Evolutionary conservation across 2,113 vertebrate species (phyloP), one percentile per base, ranked within the genome.

Genomic region (Tautogolabrus adspersus): DNA sequence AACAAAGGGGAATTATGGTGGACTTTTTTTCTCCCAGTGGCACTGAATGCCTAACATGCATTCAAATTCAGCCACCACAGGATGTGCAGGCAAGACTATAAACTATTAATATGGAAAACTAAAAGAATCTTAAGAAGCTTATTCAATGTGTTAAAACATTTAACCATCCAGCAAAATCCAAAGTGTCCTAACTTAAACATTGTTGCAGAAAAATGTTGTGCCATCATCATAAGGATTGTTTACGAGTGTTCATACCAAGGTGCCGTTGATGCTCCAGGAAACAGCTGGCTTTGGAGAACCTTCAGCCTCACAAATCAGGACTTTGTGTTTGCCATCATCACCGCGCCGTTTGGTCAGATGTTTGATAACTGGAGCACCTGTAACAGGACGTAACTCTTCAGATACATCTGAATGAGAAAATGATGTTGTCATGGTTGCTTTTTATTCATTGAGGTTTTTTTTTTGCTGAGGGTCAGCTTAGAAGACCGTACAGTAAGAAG

Each of bases 221-320:
- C 47, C 23, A 71, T 40, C 10, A 46, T 16, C 49, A 71, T 34
- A 5, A 71, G 8, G 18, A 2, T 5, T 52, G n/a, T 61, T 42
- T 11, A 52, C 34, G 65, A 6, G 42, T 56, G 63, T 46, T 56
- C 95, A 91, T 96, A 95, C 95, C 77, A 92, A 92, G 0, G 93
- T 97, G 73, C 96, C 96, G 0, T 96, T 97, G 92, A 97, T 92
- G 90, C 94, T 96, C 96, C 98, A 98, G 47, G 95, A 95, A 70
- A 98, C 96, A 44, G 89, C 91, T 72, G 97, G 98, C 72, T 97
- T 97, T 3, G 98, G 98, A 82, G 94, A 97, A 62, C 97, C 97
- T 91, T 98, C 96, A 66, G 95, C 97, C 0, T 95, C 95, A 75
- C 97, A 99, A 72, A 90, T 92, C 81, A 99, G 90, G 54, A 96